Evolutionary conservation across 2,888 invertebrate genomes (phyloP).

Genomic region (Nomada hirtipes): DNA sequence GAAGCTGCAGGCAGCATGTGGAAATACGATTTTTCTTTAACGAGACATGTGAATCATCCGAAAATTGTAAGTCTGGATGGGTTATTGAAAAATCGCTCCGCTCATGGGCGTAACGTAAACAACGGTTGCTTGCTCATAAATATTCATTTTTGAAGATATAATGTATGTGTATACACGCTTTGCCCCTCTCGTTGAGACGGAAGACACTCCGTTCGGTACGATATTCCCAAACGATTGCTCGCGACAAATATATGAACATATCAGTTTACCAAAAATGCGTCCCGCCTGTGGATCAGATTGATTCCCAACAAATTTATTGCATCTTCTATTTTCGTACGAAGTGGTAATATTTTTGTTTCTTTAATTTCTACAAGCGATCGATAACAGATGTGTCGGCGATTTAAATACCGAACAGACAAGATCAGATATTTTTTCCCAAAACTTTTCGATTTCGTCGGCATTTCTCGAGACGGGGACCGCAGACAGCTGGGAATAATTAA

Average conservation of each 20-base stretch:
- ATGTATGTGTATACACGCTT: too few species aligned
- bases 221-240: too few species aligned
- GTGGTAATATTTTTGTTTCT: too few species aligned
- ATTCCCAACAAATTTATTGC: too few species aligned
- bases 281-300: too few species aligned
- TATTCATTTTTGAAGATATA: not conserved
- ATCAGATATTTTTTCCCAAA: not conserved
- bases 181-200: too few species aligned
- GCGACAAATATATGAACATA: too few species aligned
- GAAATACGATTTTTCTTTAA: not conserved
- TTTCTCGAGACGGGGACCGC: not conserved
- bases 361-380: too few species aligned
- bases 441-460: not conserved
- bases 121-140: not conserved
- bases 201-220: too few species aligned
- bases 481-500: constrained; percentile 28
- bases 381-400: not conserved
- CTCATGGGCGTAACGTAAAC: not conserved
- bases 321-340: too few species aligned
- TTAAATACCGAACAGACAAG: not conserved
- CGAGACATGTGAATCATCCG: not conserved
- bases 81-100: not conserved
- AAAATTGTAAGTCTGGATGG: not conserved
- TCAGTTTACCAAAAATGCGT: too few species aligned
- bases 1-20: not conserved